Base-by-base conservation (phyloP, 2,797 vertebrate species). In the Sitta carolinensis region DNA sequence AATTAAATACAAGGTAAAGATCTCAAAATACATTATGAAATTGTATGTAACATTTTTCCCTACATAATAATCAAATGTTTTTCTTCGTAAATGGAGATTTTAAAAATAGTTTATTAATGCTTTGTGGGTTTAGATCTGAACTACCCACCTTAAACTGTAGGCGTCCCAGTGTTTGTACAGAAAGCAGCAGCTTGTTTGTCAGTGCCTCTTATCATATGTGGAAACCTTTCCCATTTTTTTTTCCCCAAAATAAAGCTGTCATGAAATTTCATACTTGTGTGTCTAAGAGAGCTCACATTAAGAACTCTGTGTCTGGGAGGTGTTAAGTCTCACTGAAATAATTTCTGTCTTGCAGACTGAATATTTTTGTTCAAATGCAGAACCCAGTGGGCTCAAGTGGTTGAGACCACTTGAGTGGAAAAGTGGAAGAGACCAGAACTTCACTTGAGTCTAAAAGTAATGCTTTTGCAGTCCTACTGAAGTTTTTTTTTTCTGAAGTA, bases 1-100 rank as follows among this genome's bases (percentile, higher is more conserved):
- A 48, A 98, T 99, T 95, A 99, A 98, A 52, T 99, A 99, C 96
- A 98, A 99, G 98, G 99, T 99, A 97, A 81, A 64, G 34, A 38
- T 84, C n/a, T 43, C 34, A 74, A 54, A 83, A 81, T 58, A 4
- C 3, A 16, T 84, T 90, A 23, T 74, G 16, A 77, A 86, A 42
- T 38, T 40, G 10, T 12, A 36, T 32, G 13, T 45, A 69, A 58
- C 3, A 5, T 27, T 83, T 8, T 55, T 4, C 3, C 10, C 17
- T 9, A 14, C 8, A 2, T 73, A 43, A 81, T 64, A 43, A 58
- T 20, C 0, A 70, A 45, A 9, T 43, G 8, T 54, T 67, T 84
- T 87, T 26, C 23, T 62, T 73, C 75, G 19, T 64, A 59, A 86
- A 40, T 85, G 7, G 36, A 26, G 52, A 45, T 10, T 26, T 73